A percentile compares a stretch with the other conserved stretches of the same genome.
Evolutionary conservation across 2,888 invertebrate genomes (phyloP).

Genomic region (Caenorhabditis macrosperma): DNA sequence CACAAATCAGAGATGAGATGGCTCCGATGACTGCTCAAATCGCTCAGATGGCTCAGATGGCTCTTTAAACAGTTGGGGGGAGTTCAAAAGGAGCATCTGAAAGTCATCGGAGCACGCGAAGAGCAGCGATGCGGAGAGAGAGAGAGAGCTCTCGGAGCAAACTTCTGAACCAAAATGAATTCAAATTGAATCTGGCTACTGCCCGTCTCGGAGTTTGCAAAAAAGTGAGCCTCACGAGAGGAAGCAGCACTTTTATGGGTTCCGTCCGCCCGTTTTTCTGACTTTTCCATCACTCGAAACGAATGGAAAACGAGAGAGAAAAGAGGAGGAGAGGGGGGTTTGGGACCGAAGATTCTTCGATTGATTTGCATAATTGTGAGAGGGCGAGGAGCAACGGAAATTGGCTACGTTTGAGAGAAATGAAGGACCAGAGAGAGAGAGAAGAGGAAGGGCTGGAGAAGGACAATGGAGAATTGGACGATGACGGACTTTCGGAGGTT

Average conservation of each 20-base stretch:
- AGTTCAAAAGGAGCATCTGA: not conserved
- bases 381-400: slow-evolving; percentile 21
- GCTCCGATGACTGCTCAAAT: too few relatives aligned
- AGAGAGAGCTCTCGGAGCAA: not conserved
- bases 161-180: not conserved
- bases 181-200: not conserved
- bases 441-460: not conserved
- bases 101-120: not conserved
- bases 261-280: not conserved
- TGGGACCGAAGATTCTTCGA: not conserved
- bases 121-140: not conserved
- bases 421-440: not conserved
- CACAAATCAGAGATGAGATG: too few relatives aligned
- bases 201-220: too few relatives aligned
- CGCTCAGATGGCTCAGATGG: too few relatives aligned
- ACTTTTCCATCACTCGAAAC: not conserved
- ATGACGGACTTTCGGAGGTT: too few relatives aligned
- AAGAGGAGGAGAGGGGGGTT: not conserved
- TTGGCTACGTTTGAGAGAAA: slow-evolving; percentile 26
- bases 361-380: slow-evolving; percentile 32
- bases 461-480: too few relatives aligned
- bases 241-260: slow-evolving; percentile 30
- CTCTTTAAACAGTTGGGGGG: too few relatives aligned
- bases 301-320: not conserved
- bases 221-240: not conserved